phyloP scores from a whole-genome alignment of 2,113 vertebrate species.

The Peromyscus leucopus region DNA sequence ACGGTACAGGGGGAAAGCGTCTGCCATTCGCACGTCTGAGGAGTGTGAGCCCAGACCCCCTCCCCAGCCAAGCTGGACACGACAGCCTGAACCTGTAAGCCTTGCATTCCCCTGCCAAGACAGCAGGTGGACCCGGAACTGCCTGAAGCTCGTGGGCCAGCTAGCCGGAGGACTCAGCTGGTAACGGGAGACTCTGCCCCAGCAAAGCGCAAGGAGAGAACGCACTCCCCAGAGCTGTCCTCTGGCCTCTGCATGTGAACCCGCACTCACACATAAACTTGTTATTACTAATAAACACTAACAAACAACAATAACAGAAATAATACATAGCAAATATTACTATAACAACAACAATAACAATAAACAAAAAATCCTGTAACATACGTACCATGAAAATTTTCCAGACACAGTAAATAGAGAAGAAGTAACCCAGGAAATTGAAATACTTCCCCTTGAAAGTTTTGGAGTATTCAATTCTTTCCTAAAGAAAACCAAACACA shows the following conservation, averaged over 20 bases:
- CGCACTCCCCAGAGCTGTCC: background rate
- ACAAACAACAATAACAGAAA: background rate
- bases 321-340: background rate
- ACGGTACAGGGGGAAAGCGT: background rate
- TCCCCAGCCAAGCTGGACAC: background rate
- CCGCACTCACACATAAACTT: background rate
- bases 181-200: no score
- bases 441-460: conserved; percentile 99
- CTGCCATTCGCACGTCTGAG: background rate
- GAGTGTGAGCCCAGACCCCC: background rate
- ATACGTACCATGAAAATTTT: conserved; percentile 99
- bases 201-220: background rate
- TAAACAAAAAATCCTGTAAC: background rate
- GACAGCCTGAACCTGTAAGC: background rate
- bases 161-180: background rate
- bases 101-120: background rate
- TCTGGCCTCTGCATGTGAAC: background rate
- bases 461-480: conserved; percentile 98
- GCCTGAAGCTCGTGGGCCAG: background rate
- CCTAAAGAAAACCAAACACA: conserved; percentile 86
- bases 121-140: background rate
- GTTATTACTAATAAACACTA: background rate
- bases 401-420: conserved; percentile 99
- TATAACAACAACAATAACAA: background rate
- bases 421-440: conserved; percentile 99